Conservation (phyloP, 2,797 vertebrate species). For the Sebastes cheni region DNA sequence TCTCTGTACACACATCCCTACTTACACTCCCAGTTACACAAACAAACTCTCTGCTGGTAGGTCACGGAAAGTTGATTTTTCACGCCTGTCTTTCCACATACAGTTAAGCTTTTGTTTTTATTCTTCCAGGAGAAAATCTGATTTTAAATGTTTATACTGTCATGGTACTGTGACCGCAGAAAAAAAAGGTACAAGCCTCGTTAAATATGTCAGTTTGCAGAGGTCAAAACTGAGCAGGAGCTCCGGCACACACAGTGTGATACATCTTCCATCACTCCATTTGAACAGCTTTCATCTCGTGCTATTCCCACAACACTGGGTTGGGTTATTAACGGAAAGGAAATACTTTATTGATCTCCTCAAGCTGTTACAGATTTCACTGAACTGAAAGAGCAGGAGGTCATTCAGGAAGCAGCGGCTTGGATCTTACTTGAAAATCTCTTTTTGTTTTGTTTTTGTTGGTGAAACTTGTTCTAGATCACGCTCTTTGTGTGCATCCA, state of each 20-base stretch:
- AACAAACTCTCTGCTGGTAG: neutral
- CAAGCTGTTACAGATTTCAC: neutral
- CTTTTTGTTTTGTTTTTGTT: conserved; percentile 26
- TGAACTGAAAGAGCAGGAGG: neutral
- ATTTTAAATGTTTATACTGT: neutral
- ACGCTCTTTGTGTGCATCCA: conserved; percentile 42
- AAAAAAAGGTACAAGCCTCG: neutral
- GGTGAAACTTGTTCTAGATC: conserved; percentile 44
- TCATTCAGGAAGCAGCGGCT: conserved; percentile 30
- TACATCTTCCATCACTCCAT: neutral
- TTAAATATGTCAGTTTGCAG: neutral
- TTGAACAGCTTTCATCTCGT: neutral
- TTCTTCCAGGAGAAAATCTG: neutral
- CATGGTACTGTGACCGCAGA: conserved; percentile 26
- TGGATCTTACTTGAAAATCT: conserved; percentile 72
- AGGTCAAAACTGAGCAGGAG: neutral
- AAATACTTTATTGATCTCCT: neutral
- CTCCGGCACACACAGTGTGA: neutral
- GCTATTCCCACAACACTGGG: neutral
- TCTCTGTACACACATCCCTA: neutral
- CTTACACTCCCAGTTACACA: neutral
- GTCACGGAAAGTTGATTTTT: neutral
- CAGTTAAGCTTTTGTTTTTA: neutral
- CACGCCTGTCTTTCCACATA: neutral
- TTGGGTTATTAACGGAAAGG: neutral